phyloP scores from a whole-genome alignment of 2,888 invertebrate genomes.

The Drosophila borealis region DNA sequence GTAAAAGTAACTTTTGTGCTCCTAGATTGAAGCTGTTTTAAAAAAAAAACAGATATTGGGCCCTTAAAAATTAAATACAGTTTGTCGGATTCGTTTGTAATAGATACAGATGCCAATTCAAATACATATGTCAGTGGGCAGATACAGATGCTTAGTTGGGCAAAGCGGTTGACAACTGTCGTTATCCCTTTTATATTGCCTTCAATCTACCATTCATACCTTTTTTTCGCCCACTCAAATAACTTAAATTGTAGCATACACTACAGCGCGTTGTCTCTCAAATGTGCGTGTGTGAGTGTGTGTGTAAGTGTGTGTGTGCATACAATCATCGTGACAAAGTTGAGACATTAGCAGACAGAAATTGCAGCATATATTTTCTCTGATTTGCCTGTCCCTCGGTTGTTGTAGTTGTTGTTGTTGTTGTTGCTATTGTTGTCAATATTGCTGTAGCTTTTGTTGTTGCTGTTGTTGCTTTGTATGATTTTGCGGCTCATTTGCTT shows the following conservation, averaged over 20 bases:
- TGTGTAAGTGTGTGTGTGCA: not conserved
- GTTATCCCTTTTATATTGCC: slow-evolving; percentile 10
- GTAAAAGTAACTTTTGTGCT: too few relatives aligned
- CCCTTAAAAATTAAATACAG: not conserved
- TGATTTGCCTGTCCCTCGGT: slow-evolving; percentile 25
- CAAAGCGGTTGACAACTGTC: slow-evolving; percentile 15
- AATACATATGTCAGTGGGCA: not conserved
- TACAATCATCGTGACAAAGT: slow-evolving; percentile 61
- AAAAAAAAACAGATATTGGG: too few relatives aligned
- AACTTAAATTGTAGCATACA: slow-evolving; percentile 28
- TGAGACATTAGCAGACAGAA: slow-evolving; percentile 67
- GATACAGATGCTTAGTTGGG: not conserved
- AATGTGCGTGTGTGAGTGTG: not conserved
- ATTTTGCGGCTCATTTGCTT: slow-evolving; percentile 78
- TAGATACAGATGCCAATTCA: not conserved
- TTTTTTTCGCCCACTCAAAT: slow-evolving; percentile 4
- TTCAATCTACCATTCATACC: not conserved
- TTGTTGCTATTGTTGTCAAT: slow-evolving; percentile 15
- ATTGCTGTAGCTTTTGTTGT: slow-evolving; percentile 6
- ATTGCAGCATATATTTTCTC: slow-evolving; percentile 52
- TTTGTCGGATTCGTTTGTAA: not conserved
- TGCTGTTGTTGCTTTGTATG: slow-evolving; percentile 59
- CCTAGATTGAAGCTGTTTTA: too few relatives aligned
- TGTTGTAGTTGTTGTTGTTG: slow-evolving; percentile 12
- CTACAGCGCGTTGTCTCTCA: slow-evolving; percentile 6